Percentiles rank a stretch among this genome's conserved stretches.
phyloP scores from a whole-genome alignment of 2,797 vertebrate species.

The Cyclura pinguis region DNA sequence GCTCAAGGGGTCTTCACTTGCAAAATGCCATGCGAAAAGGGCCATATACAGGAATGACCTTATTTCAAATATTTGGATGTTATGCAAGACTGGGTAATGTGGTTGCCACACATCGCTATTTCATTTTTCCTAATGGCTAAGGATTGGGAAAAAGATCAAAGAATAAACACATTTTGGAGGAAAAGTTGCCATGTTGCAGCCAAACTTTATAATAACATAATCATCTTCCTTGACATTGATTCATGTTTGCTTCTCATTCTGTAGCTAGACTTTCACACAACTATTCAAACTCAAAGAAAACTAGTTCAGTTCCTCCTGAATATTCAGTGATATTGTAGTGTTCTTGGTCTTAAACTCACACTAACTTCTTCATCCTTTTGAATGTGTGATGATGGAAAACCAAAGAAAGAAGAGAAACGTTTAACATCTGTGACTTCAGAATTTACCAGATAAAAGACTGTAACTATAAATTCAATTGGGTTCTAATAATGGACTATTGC shows the following conservation, averaged over 20 bases:
- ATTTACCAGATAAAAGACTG: conserved; percentile 16
- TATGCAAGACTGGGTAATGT: not conserved
- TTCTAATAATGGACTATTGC: conserved; percentile 31
- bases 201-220: conserved; percentile 61
- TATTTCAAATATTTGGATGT: not conserved
- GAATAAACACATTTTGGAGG: conserved; percentile 59
- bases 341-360: not conserved
- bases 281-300: conserved; percentile 48
- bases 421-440: conserved; percentile 27
- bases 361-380: conserved; percentile 38
- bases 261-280: conserved; percentile 45
- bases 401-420: not conserved
- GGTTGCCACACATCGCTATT: conserved; percentile 37
- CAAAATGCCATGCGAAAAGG: too few species aligned
- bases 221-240: conserved; percentile 63
- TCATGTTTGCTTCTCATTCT: conserved; percentile 48
- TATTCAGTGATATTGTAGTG: conserved; percentile 21
- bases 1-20: too few species aligned
- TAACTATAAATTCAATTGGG: conserved; percentile 14
- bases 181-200: conserved; percentile 62
- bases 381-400: conserved; percentile 1
- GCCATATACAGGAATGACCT: not conserved
- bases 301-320: conserved; percentile 28
- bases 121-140: conserved; percentile 52
- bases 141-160: conserved; percentile 56